Conservation (phyloP, 2,113 vertebrate species). For the human region GRCh38 chr2:209378501-209379000, state of each 20-base stretch:
- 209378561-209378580: background rate
- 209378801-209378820: background rate
- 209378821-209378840: background rate
- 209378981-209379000: background rate
- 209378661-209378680: background rate
- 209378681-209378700: background rate
- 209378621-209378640: background rate
- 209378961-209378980: background rate
- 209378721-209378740: background rate
- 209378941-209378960: background rate
- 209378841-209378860: background rate
- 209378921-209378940: background rate
- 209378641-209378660: background rate
- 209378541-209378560: background rate
- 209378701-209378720: background rate
- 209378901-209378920: background rate
- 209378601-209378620: background rate
- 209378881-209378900: background rate
- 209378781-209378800: background rate
- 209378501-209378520: background rate
- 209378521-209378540: background rate
- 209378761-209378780: background rate
- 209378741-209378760: background rate
- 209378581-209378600: background rate
- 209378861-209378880: background rate